Conservation (phyloP, 2,797 vertebrate genomes). For the Martes flavigula region DNA sequence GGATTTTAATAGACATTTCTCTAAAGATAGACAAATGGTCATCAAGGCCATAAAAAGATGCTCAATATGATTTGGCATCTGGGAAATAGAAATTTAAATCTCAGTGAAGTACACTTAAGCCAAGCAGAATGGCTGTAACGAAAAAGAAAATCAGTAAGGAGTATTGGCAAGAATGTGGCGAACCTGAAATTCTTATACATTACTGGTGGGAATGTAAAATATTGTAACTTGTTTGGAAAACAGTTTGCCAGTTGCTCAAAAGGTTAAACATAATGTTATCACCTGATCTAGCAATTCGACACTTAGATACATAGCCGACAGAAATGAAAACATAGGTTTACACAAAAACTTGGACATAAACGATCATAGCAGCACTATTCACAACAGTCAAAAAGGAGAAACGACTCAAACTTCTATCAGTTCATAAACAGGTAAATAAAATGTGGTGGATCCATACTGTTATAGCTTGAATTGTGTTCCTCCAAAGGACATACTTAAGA, state of each 20-base stretch:
- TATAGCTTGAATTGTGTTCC: not conserved
- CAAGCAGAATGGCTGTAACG: not conserved
- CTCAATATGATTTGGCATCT: not conserved
- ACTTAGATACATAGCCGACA: not conserved
- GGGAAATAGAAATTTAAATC: constrained; percentile 20
- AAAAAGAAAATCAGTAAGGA: not conserved
- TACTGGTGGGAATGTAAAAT: not conserved
- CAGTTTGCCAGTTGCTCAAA: not conserved
- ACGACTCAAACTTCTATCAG: not conserved
- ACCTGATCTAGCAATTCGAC: not conserved
- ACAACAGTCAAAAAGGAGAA: not conserved
- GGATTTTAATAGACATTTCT: not conserved
- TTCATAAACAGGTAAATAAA: not conserved
- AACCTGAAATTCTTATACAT: not conserved
- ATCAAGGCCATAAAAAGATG: not conserved
- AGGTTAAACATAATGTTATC: not conserved
- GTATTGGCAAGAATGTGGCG: not conserved
- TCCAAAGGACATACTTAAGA: not conserved
- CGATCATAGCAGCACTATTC: not conserved
- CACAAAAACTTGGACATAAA: not conserved
- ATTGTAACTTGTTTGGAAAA: not conserved
- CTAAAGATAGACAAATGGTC: not conserved
- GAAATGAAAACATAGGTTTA: constrained; percentile 15
- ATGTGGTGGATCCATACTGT: not conserved
- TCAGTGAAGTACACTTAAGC: not conserved